phyloP scores from a whole-genome alignment of 1,140 invertebrate species.

The Ceratosolen fusciceps region DNA sequence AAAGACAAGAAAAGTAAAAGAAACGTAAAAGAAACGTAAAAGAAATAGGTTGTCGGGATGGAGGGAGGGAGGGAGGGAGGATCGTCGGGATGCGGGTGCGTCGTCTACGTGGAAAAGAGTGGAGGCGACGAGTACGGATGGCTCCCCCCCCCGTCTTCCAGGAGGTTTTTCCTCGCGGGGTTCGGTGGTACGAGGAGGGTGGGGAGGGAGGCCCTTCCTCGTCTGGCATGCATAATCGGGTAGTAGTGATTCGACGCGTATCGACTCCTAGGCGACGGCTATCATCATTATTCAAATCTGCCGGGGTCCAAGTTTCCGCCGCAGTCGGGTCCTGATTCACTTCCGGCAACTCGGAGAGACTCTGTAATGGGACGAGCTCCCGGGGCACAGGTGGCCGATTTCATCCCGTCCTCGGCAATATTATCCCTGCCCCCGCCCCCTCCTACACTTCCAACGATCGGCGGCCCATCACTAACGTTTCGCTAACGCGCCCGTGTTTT shows the following conservation, averaged over 20 bases:
- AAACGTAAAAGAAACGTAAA: too few species aligned
- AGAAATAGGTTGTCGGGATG: too few species aligned
- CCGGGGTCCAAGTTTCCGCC: constrained; percentile 49
- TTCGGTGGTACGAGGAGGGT: background rate
- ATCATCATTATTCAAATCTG: constrained; percentile 57
- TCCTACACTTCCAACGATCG: background rate
- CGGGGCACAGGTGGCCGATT: background rate
- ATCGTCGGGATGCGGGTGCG: too few species aligned
- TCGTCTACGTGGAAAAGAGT: constrained; percentile 24
- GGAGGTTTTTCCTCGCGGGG: background rate
- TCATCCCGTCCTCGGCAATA: background rate
- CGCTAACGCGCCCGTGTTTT: too few species aligned
- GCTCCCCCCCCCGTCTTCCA: background rate
- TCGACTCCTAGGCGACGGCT: constrained; percentile 6
- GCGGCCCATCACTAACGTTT: too few species aligned
- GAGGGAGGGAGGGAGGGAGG: background rate
- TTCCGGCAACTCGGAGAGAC: constrained; percentile 50
- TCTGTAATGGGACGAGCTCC: constrained; percentile 22
- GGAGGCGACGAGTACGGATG: constrained; percentile 5
- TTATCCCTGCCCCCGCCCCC: background rate
- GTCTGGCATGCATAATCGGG: constrained; percentile 54
- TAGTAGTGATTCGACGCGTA: constrained; percentile 28
- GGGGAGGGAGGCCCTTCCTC: constrained; percentile 16
- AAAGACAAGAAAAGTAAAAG: too few species aligned
- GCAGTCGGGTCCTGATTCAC: constrained; percentile 36